Evolutionary conservation across 2,888 invertebrate genomes (phyloP).

Genomic region (Coenonympha arcania): DNA sequence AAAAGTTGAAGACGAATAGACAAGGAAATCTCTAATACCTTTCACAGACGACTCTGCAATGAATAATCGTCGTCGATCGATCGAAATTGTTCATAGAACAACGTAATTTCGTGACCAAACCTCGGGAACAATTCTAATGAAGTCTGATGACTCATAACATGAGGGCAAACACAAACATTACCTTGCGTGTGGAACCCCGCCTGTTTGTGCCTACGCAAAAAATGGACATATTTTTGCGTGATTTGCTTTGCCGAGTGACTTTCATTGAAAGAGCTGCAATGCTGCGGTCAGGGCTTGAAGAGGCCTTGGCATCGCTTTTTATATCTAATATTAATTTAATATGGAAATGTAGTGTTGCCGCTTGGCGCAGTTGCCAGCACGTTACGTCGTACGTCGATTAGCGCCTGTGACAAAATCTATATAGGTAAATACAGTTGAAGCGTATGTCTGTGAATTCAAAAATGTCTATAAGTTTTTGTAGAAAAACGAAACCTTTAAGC

Average conservation of each 20-base stretch:
- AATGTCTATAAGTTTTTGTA: no score
- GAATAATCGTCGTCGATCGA: neutral
- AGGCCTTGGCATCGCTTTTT: constrained; percentile 5
- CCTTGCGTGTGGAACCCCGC: constrained; percentile 34
- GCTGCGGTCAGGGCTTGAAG: neutral
- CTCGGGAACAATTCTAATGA: constrained; percentile 5
- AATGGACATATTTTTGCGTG: constrained; percentile 25
- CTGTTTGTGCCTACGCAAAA: constrained; percentile 28
- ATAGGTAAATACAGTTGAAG: no score
- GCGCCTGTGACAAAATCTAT: neutral
- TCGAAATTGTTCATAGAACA: neutral
- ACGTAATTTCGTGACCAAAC: neutral
- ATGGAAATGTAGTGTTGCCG: constrained; percentile 1
- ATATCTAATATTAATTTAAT: constrained; percentile 1
- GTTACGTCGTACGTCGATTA: neutral
- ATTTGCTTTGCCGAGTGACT: constrained; percentile 26
- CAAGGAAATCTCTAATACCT: neutral
- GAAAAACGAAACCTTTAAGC: no score
- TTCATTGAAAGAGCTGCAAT: constrained; percentile 8
- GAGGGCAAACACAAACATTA: constrained; percentile 17
- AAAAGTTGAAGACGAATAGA: no score
- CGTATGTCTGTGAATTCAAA: no score
- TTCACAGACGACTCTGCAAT: neutral
- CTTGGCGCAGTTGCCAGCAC: constrained; percentile 3
- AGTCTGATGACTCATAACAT: constrained; percentile 13